Base-by-base conservation (phyloP, 64 coral and sea anemone species). In the Platygyra sinensis region DNA sequence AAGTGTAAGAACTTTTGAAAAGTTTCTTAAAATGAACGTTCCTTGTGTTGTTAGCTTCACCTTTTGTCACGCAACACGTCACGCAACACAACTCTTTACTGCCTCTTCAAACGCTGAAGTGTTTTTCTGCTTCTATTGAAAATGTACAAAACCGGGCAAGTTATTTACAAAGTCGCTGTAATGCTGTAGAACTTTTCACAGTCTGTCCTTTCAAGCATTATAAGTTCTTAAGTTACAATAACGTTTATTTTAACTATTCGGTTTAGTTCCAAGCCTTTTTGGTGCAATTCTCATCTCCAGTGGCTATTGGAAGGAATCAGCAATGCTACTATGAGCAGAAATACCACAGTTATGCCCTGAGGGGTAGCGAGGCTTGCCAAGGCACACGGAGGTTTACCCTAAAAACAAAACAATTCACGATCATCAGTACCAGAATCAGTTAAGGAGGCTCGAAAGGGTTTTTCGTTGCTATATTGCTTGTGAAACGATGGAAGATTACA, bases 311-410 rank as follows among this genome's bases (percentile, higher is more conserved):
- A 49, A 22, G 74, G 36, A 77, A 46, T 24, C 1, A 77, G 39
- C 28, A 72, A 50, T 19, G 81, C 22, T 6, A 85, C 13, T 12
- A 71, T 29, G 67, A 85, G 63, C 22, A 72, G 10, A 22, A 85
- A 71, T 25, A 85, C 8, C 20, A 85, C 20, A 20, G 38, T 52
- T 33, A 72, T 8, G 5, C 12, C n/a, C 10, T 27, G 31, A 51
- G 81, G 38, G 51, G 81, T 72, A 16, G 62, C 10, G 4, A 85
- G 24, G 38, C 81, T 85, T 67, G 81, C 81, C 81, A 52, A 71
- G 13, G 81, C 81, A 85, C 81, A 85, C 20, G 63, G 81, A 51
- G 81, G 81, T 65, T 85, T 85, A 16, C 38, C 81, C 81, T 85
- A 38, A 69, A 69, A 85, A 61, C 22, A 69, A 69, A 69, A 25